Evolutionary conservation across 2,888 invertebrate genomes (phyloP).

Genomic region (Athrips mouffetella): DNA sequence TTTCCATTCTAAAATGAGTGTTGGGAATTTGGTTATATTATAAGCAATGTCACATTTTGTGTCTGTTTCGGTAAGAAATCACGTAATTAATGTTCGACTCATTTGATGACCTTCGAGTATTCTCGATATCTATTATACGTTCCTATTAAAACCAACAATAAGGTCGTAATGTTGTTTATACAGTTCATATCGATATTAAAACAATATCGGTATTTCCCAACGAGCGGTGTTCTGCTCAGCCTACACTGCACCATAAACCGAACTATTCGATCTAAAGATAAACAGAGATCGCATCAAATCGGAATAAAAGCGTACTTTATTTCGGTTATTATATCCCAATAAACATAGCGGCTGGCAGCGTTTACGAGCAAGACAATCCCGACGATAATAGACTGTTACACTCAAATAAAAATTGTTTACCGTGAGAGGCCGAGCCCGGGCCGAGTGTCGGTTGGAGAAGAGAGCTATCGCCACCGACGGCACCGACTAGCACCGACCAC

Average conservation of each 20-base stretch:
- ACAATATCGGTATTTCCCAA: background rate
- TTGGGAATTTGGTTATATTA: too few relatives aligned
- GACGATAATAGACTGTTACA: slow-evolving; percentile 54
- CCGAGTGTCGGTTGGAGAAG: slow-evolving; percentile 5
- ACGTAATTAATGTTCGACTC: too few relatives aligned
- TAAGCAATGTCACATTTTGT: too few relatives aligned
- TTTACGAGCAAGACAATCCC: slow-evolving; percentile 52
- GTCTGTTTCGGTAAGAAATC: too few relatives aligned
- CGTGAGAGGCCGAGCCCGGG: slow-evolving; percentile 35
- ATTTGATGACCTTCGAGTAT: too few relatives aligned
- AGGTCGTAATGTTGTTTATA: background rate
- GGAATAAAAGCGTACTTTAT: slow-evolving; percentile 62
- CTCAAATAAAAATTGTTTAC: slow-evolving; percentile 61
- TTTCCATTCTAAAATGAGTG: background rate
- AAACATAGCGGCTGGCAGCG: slow-evolving; percentile 40
- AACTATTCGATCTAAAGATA: slow-evolving; percentile 59
- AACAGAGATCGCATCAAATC: slow-evolving; percentile 61
- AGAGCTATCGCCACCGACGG: background rate
- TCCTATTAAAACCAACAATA: background rate
- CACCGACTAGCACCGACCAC: background rate
- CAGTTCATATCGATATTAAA: slow-evolving; percentile 3
- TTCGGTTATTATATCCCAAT: slow-evolving; percentile 67
- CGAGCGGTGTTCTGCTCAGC: background rate
- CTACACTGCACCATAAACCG: slow-evolving; percentile 34
- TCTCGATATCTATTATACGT: background rate